A percentile compares a stretch with the other conserved stretches of the same genome.
Conservation (phyloP, 2,888 invertebrate genomes). For the Aphrophora alni region DNA sequence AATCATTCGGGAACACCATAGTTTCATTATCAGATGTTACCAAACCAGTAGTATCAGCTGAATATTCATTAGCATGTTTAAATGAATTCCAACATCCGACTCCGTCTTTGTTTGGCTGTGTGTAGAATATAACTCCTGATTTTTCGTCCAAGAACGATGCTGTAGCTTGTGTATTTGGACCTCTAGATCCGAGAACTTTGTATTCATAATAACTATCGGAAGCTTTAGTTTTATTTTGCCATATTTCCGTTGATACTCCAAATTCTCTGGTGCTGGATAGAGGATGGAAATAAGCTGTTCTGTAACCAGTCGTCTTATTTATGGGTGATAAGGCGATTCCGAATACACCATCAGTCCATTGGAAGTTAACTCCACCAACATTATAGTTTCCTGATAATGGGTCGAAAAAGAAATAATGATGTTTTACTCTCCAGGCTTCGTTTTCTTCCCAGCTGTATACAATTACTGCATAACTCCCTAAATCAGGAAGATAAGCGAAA, state of each 20-base stretch:
- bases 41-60: constrained; percentile 66
- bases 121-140: constrained; percentile 75
- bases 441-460: constrained; percentile 78
- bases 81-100: constrained; percentile 80
- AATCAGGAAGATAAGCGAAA: constrained; percentile 78
- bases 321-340: constrained; percentile 72
- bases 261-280: constrained; percentile 84
- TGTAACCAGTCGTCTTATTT: constrained; percentile 57
- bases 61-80: constrained; percentile 66
- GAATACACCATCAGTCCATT: constrained; percentile 86
- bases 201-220: constrained; percentile 74
- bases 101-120: constrained; percentile 77
- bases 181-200: constrained; percentile 76
- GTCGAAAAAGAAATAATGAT: constrained; percentile 77
- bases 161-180: constrained; percentile 74
- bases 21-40: constrained; percentile 68
- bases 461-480: constrained; percentile 72
- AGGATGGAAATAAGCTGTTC: constrained; percentile 77
- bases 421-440: constrained; percentile 78
- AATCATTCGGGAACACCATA: constrained; percentile 80
- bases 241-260: constrained; percentile 73
- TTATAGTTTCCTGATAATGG: constrained; percentile 76
- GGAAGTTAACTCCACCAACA: constrained; percentile 76
- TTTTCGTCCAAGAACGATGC: constrained; percentile 73
- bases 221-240: constrained; percentile 76